Evolutionary conservation across 2,888 invertebrate species (phyloP).

Genomic region (Zaprionus obscuricornis): DNA sequence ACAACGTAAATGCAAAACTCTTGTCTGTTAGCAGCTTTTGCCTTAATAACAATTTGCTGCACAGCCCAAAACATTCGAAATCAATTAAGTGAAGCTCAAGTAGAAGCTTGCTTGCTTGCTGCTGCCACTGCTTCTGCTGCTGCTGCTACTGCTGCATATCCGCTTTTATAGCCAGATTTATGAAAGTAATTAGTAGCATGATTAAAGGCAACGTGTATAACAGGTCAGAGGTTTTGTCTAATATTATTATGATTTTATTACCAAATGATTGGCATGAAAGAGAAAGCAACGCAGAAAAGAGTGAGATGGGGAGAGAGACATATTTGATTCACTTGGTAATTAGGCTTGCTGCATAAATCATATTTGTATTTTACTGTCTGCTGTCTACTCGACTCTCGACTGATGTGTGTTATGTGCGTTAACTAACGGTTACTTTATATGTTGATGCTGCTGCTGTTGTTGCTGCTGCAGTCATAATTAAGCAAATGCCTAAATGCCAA

Average conservation of each 20-base stretch:
- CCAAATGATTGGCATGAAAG: not conserved
- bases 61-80: conserved; percentile 63
- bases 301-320: too few species aligned
- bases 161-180: conserved; percentile 70
- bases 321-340: conserved; percentile 36
- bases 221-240: not conserved
- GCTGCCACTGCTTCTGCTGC: too few species aligned
- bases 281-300: too few species aligned
- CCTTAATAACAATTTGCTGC: conserved; percentile 51
- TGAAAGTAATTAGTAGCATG: conserved; percentile 71
- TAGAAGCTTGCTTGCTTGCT: too few species aligned
- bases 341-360: conserved; percentile 68
- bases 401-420: too few species aligned
- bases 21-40: conserved; percentile 45
- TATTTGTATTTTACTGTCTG: conserved; percentile 24
- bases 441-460: not conserved
- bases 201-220: conserved; percentile 32
- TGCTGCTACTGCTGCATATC: too few species aligned
- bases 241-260: conserved; percentile 43
- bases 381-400: too few species aligned
- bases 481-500: conserved; percentile 34
- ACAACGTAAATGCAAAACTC: conserved; percentile 67
- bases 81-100: conserved; percentile 55
- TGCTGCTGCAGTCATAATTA: conserved; percentile 21
- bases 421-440: too few species aligned